Base-by-base conservation (phyloP, 1,140 invertebrate genomes). In the Ridgeia piscesae region DNA sequence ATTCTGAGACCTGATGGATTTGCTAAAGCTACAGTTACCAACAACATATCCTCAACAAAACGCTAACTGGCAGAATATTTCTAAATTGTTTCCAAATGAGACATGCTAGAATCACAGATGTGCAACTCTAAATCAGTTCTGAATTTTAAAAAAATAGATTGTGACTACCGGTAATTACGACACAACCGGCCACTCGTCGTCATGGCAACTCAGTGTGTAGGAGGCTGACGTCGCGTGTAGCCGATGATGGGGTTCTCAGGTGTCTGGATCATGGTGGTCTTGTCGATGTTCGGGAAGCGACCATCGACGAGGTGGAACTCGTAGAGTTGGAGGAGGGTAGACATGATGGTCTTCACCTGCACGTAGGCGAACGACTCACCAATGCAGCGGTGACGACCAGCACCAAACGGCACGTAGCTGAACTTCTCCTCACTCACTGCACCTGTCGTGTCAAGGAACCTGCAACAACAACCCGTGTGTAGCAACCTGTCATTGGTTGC, bases 291-390 rank as follows among this genome's bases (percentile, higher is more conserved):
- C 4, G 95, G 95, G 92, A 95, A 95, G 91, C 94, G 92, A 27
- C 93, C 94, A 89, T 94, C 93, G 33, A 95, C 94, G 17, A 95
- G 92, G 35, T 94, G 92, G 92, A 95, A 94, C 48, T 94, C 92
- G 92, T 93, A 95, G 27, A 92, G 94, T n/a, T 93, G 35, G 31
- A 95, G 92, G 34, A 95, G 92, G 21, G 92, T 92, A 14, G 95
- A 94, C 93, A 94, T 94, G 17, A 95, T 93, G 0, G 94, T 94
- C 92, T 95, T 95, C 91, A 95, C 94, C 93, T 95, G 95, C 0
- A 95, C 93, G 91, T 95, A 95, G n/a, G 95, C 95, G 92, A 95
- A 95, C 58, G 94, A 93, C 92, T 95, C 95, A 11, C 95, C 95
- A 88, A 95, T 95, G 92, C 95, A 95, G 9, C 95, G 92, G 91